A percentile compares a stretch with the other conserved stretches of the same genome.
phyloP scores from a whole-genome alignment of 2,888 invertebrate species.

The Pseudococcus longispinus region DNA sequence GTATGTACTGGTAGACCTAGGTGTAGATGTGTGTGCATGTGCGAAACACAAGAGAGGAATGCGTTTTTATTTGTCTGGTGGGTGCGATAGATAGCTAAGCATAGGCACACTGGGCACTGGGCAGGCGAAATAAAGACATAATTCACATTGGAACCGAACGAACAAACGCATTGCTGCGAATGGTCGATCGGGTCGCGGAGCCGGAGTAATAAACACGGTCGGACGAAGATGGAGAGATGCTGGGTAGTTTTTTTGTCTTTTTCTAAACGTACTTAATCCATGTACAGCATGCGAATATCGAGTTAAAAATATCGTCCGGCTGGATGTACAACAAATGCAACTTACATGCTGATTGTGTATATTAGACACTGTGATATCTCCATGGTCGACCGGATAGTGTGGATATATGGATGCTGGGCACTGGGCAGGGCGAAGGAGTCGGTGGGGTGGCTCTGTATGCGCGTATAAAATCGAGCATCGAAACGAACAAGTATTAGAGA shows the following conservation, averaged over 20 bases:
- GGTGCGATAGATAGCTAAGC: constrained; percentile 7
- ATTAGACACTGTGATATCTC: constrained; percentile 47
- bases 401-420: not conserved
- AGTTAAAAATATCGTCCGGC: constrained; percentile 44
- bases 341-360: constrained; percentile 41
- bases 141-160: not conserved
- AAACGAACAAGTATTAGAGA: constrained; percentile 48
- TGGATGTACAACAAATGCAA: constrained; percentile 21
- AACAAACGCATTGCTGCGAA: not conserved
- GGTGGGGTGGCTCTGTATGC: not conserved
- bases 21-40: not conserved
- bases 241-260: not conserved
- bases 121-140: constrained; percentile 49
- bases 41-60: not conserved
- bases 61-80: constrained; percentile 32
- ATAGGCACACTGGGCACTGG: not conserved
- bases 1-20: not conserved
- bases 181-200: not conserved
- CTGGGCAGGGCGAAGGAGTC: not conserved
- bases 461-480: not conserved
- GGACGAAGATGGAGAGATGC: not conserved
- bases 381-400: constrained; percentile 51
- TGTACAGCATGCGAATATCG: constrained; percentile 40
- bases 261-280: not conserved
- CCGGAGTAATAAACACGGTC: not conserved